Conservation (phyloP, 2,113 vertebrate genomes). For the Pandion haliaetus region DNA sequence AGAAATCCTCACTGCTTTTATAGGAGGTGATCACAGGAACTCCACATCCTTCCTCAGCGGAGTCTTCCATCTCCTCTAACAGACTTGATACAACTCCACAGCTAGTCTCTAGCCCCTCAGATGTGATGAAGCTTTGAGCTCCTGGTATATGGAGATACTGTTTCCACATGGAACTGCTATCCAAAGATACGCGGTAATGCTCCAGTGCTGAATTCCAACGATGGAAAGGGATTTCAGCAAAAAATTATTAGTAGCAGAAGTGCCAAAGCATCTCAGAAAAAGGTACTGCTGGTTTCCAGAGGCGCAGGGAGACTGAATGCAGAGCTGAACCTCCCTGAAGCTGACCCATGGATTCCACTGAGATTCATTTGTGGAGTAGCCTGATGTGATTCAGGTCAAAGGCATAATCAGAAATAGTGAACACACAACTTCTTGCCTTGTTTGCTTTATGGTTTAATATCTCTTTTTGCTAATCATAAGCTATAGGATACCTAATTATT, state of each 20-base stretch:
- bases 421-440: neutral
- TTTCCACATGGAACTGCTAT: neutral
- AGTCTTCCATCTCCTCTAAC: neutral
- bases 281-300: neutral
- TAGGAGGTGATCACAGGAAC: neutral
- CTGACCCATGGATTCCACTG: neutral
- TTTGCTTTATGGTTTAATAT: neutral
- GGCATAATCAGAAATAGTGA: neutral
- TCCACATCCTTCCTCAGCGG: neutral
- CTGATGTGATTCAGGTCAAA: neutral
- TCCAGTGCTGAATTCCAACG: neutral
- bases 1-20: neutral
- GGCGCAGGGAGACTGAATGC: neutral
- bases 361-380: neutral
- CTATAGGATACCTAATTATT: neutral
- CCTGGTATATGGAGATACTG: neutral
- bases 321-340: neutral
- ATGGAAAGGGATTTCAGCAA: neutral
- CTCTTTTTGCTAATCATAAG: neutral
- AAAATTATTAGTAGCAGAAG: neutral
- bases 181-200: fast-evolving
- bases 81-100: neutral
- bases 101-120: neutral
- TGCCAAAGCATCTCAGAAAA: neutral
- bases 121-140: neutral